A percentile compares a stretch with the other conserved stretches of the same genome.
Evolutionary conservation across 2,113 vertebrate genomes (phyloP).

Genomic region (Daubentonia madagascariensis): DNA sequence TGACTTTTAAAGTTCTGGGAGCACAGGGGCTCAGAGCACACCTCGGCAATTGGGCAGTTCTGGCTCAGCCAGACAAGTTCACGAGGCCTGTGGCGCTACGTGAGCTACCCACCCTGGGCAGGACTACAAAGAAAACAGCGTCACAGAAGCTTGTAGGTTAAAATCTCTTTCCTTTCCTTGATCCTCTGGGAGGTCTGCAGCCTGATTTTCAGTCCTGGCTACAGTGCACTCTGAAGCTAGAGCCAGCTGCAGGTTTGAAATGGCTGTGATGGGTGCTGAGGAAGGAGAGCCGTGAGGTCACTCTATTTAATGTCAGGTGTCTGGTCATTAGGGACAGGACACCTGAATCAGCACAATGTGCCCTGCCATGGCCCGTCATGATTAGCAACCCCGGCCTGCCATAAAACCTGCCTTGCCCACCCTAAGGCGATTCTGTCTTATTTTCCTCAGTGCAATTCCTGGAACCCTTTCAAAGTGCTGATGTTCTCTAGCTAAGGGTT

Average conservation of each 20-base stretch:
- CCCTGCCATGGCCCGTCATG: not conserved
- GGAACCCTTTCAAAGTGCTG: not conserved
- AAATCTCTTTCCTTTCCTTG: not conserved
- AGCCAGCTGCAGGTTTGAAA: not conserved
- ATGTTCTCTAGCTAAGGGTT: not conserved
- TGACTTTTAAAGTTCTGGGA: constrained; percentile 77
- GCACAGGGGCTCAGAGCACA: constrained; percentile 78
- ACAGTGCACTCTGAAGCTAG: not conserved
- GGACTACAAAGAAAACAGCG: not conserved
- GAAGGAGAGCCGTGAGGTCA: not conserved
- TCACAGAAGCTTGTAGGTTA: not conserved
- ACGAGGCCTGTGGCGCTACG: not conserved
- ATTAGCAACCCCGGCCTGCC: not conserved
- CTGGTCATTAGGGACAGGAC: not conserved
- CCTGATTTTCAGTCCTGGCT: not conserved
- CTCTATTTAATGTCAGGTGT: not conserved
- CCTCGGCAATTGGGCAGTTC: constrained; percentile 78
- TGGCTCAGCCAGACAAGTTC: constrained; percentile 66
- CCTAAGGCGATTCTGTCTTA: not conserved
- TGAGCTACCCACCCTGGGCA: constrained; percentile 5
- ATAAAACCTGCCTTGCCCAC: not conserved
- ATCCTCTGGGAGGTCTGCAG: not conserved
- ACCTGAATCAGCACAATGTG: not conserved
- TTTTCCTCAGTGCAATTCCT: not conserved
- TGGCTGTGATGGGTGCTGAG: no score